Evolutionary conservation across 2,888 invertebrate species (phyloP).

Genomic region (Scelioninae gen. 1): DNA sequence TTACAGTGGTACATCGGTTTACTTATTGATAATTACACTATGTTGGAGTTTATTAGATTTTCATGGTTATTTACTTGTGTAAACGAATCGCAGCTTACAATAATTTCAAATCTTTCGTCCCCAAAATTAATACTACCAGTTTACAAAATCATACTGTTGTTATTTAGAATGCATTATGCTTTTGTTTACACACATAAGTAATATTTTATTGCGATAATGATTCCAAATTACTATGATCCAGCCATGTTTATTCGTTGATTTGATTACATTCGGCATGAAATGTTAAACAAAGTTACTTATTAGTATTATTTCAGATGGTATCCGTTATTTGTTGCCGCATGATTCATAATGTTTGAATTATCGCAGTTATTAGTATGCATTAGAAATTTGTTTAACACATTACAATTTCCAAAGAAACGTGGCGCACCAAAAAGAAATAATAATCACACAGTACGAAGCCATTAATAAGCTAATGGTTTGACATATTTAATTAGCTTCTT

Average conservation of each 20-base stretch:
- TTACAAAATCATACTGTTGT: slow-evolving; percentile 4
- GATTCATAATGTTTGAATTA: slow-evolving; percentile 13
- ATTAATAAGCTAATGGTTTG: slow-evolving; percentile 10
- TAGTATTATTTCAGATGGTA: slow-evolving; percentile 5
- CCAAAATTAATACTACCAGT: slow-evolving; percentile 19
- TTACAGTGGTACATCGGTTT: slow-evolving; percentile 23
- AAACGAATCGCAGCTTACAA: slow-evolving; percentile 39
- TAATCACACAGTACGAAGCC: neutral
- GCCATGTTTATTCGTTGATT: slow-evolving; percentile 27
- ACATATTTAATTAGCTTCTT: slow-evolving; percentile 23
- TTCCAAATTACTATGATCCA: slow-evolving; percentile 20
- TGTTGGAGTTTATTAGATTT: slow-evolving; percentile 26
- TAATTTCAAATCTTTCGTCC: slow-evolving; percentile 26
- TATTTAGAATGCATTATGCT: slow-evolving; percentile 26
- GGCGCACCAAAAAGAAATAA: neutral
- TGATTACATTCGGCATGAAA: slow-evolving; percentile 22
- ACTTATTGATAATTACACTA: slow-evolving; percentile 31
- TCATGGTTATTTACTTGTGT: slow-evolving; percentile 31
- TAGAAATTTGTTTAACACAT: neutral
- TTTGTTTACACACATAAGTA: slow-evolving; percentile 5
- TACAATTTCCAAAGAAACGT: too few species aligned
- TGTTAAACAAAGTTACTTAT: slow-evolving; percentile 22
- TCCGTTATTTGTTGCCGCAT: slow-evolving; percentile 3
- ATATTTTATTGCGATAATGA: slow-evolving; percentile 8
- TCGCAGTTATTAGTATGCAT: neutral